These are phyloP conservation scores for Geodia barretti DNA, from an alignment of 37 sponge, comb jelly and placozoan species.

Conservation along the genomic window DNA sequence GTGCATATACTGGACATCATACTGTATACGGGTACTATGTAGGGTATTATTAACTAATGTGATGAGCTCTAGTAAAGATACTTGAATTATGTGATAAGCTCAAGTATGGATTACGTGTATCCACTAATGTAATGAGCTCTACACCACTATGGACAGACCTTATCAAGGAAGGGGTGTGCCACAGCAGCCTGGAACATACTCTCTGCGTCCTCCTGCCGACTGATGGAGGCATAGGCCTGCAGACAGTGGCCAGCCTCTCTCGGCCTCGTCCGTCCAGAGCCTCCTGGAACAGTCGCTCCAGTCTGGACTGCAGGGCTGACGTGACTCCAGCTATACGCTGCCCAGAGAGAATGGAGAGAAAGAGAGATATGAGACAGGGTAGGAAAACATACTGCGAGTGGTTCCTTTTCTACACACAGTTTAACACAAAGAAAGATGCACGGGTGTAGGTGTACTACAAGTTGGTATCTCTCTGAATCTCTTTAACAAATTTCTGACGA, in stretches of 20 bases:
- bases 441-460: too few species aligned
- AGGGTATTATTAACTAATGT: too few species aligned
- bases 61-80: too few species aligned
- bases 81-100: too few species aligned
- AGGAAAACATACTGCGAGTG: background rate
- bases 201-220: constrained; percentile 67
- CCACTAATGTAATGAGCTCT: too few species aligned
- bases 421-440: too few species aligned
- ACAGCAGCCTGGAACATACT: constrained; percentile 60
- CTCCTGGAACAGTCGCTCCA: constrained; percentile 63
- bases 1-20: too few species aligned
- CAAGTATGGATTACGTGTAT: too few species aligned
- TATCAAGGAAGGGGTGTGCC: constrained; percentile 73
- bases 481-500: too few species aligned
- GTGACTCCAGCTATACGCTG: constrained; percentile 83
- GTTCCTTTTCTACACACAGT: background rate
- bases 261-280: constrained; percentile 53
- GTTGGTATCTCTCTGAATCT: too few species aligned
- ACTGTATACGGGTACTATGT: too few species aligned
- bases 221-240: constrained; percentile 80
- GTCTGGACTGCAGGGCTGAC: constrained; percentile 35
- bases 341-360: background rate
- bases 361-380: background rate
- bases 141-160: constrained; percentile 67
- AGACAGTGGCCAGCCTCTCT: constrained; percentile 69